Evolutionary conservation across 2,113 vertebrate species (phyloP).

Genomic region (Antidorcas marsupialis): DNA sequence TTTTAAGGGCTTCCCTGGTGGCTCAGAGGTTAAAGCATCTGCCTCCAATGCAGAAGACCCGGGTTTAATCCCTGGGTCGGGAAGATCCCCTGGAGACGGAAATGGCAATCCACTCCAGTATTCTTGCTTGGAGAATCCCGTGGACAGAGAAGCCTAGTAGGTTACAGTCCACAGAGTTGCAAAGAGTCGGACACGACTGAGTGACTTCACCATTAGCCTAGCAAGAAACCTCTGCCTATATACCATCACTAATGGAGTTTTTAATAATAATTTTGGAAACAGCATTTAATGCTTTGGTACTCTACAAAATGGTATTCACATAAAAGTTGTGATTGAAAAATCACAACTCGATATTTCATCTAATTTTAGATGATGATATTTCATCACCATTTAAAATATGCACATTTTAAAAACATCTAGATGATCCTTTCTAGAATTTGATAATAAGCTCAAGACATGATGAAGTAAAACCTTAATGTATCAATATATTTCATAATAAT

Average conservation of each 20-base stretch:
- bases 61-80: too few relatives aligned
- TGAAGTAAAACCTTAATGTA: background rate
- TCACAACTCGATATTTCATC: background rate
- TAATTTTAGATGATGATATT: background rate
- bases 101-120: too few relatives aligned
- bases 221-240: background rate
- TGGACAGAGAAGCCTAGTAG: too few relatives aligned
- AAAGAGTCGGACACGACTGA: too few relatives aligned
- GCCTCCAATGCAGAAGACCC: too few relatives aligned
- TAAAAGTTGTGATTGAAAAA: background rate
- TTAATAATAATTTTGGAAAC: background rate
- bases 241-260: background rate
- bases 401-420: background rate
- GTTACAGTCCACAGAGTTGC: too few relatives aligned
- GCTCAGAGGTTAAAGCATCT: too few relatives aligned
- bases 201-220: background rate
- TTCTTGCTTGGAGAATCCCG: too few relatives aligned
- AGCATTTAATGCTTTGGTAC: background rate
- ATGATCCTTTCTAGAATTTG: background rate
- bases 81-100: too few relatives aligned
- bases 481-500: background rate
- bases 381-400: background rate
- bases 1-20: background rate
- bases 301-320: background rate
- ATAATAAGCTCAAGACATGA: background rate